Conservation (phyloP, 2,888 invertebrate genomes). For the Trachelus stipa region DNA sequence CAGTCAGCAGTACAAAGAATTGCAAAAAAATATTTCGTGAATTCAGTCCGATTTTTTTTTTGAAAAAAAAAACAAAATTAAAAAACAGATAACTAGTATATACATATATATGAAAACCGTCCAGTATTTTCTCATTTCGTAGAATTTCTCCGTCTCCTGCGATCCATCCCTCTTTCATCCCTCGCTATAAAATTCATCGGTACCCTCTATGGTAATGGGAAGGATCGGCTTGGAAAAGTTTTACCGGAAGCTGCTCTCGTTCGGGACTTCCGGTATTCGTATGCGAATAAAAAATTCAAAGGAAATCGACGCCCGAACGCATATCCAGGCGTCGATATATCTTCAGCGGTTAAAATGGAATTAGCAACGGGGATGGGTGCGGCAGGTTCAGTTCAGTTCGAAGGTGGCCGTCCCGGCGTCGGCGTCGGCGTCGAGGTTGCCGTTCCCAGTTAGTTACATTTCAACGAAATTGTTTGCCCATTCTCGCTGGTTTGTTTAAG, state of each 20-base stretch:
- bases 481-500: constrained; percentile 45
- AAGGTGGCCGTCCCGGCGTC: background rate
- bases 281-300: background rate
- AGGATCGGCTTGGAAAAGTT: background rate
- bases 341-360: background rate
- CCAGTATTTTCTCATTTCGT: background rate
- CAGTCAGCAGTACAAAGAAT: background rate
- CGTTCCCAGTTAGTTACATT: constrained; percentile 35
- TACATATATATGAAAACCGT: no score
- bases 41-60: no score
- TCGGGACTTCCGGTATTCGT: background rate
- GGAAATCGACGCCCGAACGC: background rate
- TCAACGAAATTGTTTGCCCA: constrained; percentile 40
- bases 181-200: background rate
- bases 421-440: background rate
- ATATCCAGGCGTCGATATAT: background rate
- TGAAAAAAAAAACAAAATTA: no score
- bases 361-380: background rate
- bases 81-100: no score
- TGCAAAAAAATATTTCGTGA: no score
- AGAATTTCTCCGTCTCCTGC: background rate
- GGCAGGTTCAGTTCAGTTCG: no score
- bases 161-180: background rate
- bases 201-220: background rate
- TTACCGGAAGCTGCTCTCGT: background rate